These are phyloP conservation scores for Xerus inauris DNA, from an alignment of 2,113 vertebrate genomes.

Conservation along the genomic window DNA sequence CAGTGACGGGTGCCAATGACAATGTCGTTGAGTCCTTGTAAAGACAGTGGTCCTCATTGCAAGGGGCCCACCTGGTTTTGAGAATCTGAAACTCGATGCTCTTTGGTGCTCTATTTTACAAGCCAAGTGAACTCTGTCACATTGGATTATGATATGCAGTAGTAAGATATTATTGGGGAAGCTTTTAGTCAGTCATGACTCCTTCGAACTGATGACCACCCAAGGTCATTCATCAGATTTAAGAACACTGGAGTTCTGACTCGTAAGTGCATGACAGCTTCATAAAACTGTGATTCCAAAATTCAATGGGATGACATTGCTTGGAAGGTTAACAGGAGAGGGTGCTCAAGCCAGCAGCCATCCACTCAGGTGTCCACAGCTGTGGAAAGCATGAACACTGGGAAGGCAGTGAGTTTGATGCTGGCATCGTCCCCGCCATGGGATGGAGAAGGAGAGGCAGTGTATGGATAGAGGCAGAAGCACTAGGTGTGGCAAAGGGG, in stretches of 20 bases:
- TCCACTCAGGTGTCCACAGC: background rate
- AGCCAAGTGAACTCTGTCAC: background rate
- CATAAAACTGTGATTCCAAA: constrained; percentile 31
- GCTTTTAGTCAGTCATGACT: background rate
- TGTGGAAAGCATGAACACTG: background rate
- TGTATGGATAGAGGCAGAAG: background rate
- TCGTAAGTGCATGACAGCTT: background rate
- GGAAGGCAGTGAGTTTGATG: background rate
- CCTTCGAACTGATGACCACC: background rate
- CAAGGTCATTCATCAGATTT: background rate
- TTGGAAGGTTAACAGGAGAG: background rate
- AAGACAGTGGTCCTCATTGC: background rate
- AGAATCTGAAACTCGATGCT: background rate
- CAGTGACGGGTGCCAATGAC: background rate
- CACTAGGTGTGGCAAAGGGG: background rate
- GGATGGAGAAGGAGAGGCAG: background rate
- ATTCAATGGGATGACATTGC: background rate
- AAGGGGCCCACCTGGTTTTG: background rate
- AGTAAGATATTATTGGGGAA: background rate
- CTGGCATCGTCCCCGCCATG: background rate
- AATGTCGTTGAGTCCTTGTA: background rate
- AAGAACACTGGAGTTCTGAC: background rate
- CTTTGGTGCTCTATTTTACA: background rate
- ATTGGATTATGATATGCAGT: background rate
- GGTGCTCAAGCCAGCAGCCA: background rate